A percentile compares a stretch with the other conserved stretches of the same genome.
These are phyloP conservation scores for Trichopoda pennipes DNA, from an alignment of 2,888 invertebrate species.

Conservation along the genomic window DNA sequence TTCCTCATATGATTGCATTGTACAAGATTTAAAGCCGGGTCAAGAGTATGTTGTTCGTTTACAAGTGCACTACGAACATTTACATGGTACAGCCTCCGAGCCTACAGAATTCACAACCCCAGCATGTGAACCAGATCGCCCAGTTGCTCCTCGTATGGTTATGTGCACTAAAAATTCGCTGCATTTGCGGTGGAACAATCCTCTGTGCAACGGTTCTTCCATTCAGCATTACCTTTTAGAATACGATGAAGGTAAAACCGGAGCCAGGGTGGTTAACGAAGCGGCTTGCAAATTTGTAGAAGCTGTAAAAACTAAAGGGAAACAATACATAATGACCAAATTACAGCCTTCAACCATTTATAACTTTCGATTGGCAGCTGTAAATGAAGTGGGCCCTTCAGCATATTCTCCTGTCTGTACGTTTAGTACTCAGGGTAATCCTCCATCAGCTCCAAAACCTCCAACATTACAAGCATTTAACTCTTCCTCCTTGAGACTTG, in stretches of 20 bases:
- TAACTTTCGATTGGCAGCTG: slow-evolving; percentile 90
- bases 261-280: slow-evolving; percentile 80
- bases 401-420: slow-evolving; percentile 86
- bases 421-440: slow-evolving; percentile 89
- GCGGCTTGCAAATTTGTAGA: slow-evolving; percentile 83
- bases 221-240: slow-evolving; percentile 89
- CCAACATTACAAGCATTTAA: slow-evolving; percentile 86
- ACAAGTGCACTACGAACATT: slow-evolving; percentile 83
- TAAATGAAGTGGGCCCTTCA: slow-evolving; percentile 90
- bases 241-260: slow-evolving; percentile 85
- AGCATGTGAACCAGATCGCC: slow-evolving; percentile 90
- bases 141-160: slow-evolving; percentile 87
- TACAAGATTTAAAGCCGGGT: slow-evolving; percentile 93
- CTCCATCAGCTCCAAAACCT: slow-evolving; percentile 89
- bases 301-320: slow-evolving; percentile 86
- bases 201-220: slow-evolving; percentile 90
- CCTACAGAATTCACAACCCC: slow-evolving; percentile 91
- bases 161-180: slow-evolving; percentile 87
- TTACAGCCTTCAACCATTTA: slow-evolving; percentile 90
- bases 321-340: slow-evolving; percentile 88
- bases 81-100: slow-evolving; percentile 88
- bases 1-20: slow-evolving; percentile 87
- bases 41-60: slow-evolving; percentile 92
- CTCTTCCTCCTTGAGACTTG: slow-evolving; percentile 85
- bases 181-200: slow-evolving; percentile 87